Conservation (phyloP, 1,140 invertebrate species). For the Philopotamus ludificatus region DNA sequence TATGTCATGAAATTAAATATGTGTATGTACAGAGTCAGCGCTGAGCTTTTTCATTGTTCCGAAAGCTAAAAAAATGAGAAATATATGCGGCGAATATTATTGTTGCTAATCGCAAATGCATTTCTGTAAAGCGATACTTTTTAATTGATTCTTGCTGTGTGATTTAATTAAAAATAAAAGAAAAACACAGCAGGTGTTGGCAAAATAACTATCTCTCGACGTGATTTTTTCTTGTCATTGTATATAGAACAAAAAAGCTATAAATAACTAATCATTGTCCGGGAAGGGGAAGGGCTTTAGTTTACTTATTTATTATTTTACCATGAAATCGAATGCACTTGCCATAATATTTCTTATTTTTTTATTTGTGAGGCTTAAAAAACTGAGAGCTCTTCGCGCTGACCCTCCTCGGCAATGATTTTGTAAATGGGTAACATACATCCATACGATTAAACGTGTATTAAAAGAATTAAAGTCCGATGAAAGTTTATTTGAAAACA, state of each 20-base stretch:
- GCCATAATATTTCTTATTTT: not conserved
- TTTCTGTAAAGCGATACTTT: not conserved
- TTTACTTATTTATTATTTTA: conserved; percentile 26
- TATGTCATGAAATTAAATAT: no score
- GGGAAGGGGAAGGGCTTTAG: conserved; percentile 28
- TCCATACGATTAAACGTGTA: not conserved
- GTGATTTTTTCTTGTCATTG: no score
- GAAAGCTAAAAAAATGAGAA: not conserved
- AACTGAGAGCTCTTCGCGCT: conserved; percentile 34
- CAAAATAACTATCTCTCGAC: conserved; percentile 31
- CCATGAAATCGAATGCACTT: not conserved
- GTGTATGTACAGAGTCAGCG: conserved; percentile 22
- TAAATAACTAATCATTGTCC: conserved; percentile 21
- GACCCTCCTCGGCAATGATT: conserved; percentile 33
- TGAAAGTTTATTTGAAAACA: conserved; percentile 34
- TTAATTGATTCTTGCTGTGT: no score
- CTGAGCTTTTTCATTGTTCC: conserved; percentile 18
- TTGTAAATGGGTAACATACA: conserved; percentile 4
- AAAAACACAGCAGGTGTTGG: conserved; percentile 39
- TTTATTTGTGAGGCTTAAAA: not conserved
- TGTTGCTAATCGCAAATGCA: not conserved
- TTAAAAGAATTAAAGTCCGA: conserved; percentile 14
- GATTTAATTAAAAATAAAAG: conserved; percentile 7
- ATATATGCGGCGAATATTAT: conserved; percentile 10
- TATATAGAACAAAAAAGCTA: not conserved